Conservation (phyloP, 2,888 invertebrate species). For the Hemicrepidius hirtus region DNA sequence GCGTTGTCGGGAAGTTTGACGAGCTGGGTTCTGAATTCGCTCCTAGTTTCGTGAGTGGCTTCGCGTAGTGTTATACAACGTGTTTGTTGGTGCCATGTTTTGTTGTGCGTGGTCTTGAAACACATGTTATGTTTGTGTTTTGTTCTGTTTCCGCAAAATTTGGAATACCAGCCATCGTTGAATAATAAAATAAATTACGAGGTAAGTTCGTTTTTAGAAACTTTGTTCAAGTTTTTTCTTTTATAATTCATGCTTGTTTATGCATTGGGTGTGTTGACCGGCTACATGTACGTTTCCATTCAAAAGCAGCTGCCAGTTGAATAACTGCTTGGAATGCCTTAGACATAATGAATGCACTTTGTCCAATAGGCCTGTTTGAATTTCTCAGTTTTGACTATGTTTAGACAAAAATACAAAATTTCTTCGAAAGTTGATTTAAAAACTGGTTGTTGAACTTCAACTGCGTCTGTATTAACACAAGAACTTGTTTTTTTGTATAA, state of each 20-base stretch:
- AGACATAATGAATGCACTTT: slow-evolving; percentile 28
- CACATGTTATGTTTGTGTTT: slow-evolving; percentile 53
- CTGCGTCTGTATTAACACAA: no score
- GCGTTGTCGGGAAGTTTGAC: slow-evolving; percentile 36
- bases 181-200: not conserved
- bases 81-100: slow-evolving; percentile 45
- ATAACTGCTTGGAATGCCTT: slow-evolving; percentile 23
- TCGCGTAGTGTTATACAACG: slow-evolving; percentile 21
- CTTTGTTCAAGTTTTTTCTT: slow-evolving; percentile 5
- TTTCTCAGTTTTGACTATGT: no score
- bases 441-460: no score
- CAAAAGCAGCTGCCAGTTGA: slow-evolving; percentile 46
- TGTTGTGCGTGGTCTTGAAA: slow-evolving; percentile 49
- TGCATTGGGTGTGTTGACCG: slow-evolving; percentile 52
- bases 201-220: not conserved
- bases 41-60: slow-evolving; percentile 51
- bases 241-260: slow-evolving; percentile 32
- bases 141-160: slow-evolving; percentile 39
- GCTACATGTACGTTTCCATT: slow-evolving; percentile 45
- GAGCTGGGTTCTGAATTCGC: slow-evolving; percentile 34
- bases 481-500: no score
- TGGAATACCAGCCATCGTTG: slow-evolving; percentile 43
- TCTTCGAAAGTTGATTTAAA: no score
- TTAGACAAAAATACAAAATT: no score
- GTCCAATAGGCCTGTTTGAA: not conserved